These are phyloP conservation scores for Enteromius thamalakanensis DNA, from an alignment of 2,797 vertebrate genomes.

Conservation along the genomic window DNA sequence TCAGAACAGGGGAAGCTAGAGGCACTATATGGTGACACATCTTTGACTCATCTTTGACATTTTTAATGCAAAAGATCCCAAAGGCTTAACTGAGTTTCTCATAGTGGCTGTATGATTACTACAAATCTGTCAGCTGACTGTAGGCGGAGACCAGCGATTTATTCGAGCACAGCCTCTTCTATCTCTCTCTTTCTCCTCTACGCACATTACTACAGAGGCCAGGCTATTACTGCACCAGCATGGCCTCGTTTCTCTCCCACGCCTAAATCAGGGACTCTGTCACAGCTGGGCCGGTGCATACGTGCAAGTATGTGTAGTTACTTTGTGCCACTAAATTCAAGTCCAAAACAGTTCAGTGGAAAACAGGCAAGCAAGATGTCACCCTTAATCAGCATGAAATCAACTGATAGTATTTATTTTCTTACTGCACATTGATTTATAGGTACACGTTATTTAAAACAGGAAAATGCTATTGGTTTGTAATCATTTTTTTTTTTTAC, in stretches of 20 bases:
- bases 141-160: conserved; percentile 45
- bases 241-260: conserved; percentile 61
- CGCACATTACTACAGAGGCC: conserved; percentile 57
- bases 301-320: conserved; percentile 16
- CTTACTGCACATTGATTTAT: background rate
- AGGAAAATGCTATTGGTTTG: background rate
- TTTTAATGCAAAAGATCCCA: conserved; percentile 35
- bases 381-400: conserved; percentile 6
- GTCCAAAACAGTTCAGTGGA: background rate
- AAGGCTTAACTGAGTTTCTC: conserved; percentile 48
- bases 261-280: conserved; percentile 54
- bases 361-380: conserved; percentile 15
- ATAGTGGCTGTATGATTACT: conserved; percentile 51
- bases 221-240: conserved; percentile 60
- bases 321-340: conserved; percentile 23
- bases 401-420: background rate
- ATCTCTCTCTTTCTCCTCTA: conserved; percentile 40
- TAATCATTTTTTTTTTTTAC: background rate
- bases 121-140: conserved; percentile 57
- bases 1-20: conserved; percentile 6
- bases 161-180: conserved; percentile 41
- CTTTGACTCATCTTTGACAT: conserved; percentile 5
- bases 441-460: background rate
- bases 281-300: conserved; percentile 54
- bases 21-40: background rate